These are phyloP conservation scores for Micrasema longulum DNA, from an alignment of 1,140 invertebrate species.

Conservation along the genomic window DNA sequence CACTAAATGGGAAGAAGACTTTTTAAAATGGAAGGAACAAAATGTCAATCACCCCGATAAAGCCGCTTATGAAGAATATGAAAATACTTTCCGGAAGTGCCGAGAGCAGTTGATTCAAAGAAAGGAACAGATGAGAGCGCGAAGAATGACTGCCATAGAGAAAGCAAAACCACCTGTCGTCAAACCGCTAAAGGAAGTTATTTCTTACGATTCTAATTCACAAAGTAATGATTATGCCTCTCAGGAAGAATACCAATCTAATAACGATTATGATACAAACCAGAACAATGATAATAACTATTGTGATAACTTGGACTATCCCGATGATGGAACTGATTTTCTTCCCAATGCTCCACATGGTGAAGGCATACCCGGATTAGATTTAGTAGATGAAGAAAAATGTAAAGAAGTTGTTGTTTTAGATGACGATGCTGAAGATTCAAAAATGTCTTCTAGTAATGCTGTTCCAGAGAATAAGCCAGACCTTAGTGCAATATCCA, in stretches of 20 bases:
- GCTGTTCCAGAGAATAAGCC: slow-evolving; percentile 57
- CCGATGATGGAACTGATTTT: slow-evolving; percentile 17
- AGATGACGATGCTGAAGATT: slow-evolving; percentile 15
- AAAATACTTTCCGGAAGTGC: slow-evolving; percentile 85
- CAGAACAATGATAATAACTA: slow-evolving; percentile 14
- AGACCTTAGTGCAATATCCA: slow-evolving; percentile 70
- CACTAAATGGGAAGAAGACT: slow-evolving; percentile 86
- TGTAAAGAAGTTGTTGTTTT: neutral
- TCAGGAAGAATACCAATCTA: neutral
- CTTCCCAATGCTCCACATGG: slow-evolving; percentile 38
- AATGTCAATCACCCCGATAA: slow-evolving; percentile 89
- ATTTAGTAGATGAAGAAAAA: slow-evolving; percentile 68
- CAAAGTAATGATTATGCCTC: slow-evolving; percentile 2
- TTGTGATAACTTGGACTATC: neutral
- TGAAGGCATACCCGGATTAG: slow-evolving; percentile 74
- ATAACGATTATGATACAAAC: slow-evolving; percentile 6
- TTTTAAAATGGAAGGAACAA: slow-evolving; percentile 85
- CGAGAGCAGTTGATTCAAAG: slow-evolving; percentile 80
- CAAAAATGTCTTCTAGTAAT: slow-evolving; percentile 53
- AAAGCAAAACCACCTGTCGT: slow-evolving; percentile 8
- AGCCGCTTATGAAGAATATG: slow-evolving; percentile 84
- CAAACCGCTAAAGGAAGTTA: neutral
- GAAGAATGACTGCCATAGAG: slow-evolving; percentile 61
- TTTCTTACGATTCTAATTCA: slow-evolving; percentile 12
- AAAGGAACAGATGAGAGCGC: slow-evolving; percentile 82